Percentiles rank a stretch among this genome's conserved stretches.
Conservation (phyloP, 2,113 vertebrate genomes). For the Gopherus evgoodei region DNA sequence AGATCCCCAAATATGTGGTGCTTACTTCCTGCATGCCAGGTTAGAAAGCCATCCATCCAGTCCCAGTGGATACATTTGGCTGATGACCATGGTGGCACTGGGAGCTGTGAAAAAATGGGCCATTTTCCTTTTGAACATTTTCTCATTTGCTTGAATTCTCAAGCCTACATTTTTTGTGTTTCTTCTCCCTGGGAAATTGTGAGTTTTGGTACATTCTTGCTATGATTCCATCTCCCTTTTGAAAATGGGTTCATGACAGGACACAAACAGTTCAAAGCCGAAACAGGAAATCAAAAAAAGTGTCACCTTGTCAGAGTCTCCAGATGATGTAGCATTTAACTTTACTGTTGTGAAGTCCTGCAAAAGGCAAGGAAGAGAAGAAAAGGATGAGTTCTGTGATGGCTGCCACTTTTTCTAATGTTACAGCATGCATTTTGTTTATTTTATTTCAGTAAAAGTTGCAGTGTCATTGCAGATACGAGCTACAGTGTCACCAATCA, state of each 20-base stretch:
- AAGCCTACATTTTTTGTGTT: neutral
- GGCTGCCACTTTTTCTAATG: neutral
- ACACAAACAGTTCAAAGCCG: neutral
- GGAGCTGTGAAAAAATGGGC: too few relatives aligned
- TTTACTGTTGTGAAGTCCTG: neutral
- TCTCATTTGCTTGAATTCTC: neutral
- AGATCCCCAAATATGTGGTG: neutral
- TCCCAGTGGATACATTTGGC: neutral
- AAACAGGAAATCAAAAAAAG: neutral
- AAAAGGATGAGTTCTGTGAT: neutral
- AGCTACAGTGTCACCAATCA: too few relatives aligned
- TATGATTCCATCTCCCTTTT: neutral
- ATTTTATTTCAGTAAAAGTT: neutral
- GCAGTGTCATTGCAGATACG: neutral
- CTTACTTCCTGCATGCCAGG: neutral
- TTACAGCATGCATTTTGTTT: neutral
- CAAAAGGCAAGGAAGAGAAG: neutral
- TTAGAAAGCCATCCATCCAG: neutral
- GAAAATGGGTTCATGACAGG: neutral
- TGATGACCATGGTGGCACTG: neutral
- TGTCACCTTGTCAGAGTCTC: neutral
- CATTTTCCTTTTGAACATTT: too few relatives aligned
- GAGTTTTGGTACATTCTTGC: neutral
- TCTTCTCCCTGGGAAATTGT: rapidly evolving
- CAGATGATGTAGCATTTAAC: neutral